Conservation (phyloP, 2,113 vertebrate genomes). For the Bucco capensis region DNA sequence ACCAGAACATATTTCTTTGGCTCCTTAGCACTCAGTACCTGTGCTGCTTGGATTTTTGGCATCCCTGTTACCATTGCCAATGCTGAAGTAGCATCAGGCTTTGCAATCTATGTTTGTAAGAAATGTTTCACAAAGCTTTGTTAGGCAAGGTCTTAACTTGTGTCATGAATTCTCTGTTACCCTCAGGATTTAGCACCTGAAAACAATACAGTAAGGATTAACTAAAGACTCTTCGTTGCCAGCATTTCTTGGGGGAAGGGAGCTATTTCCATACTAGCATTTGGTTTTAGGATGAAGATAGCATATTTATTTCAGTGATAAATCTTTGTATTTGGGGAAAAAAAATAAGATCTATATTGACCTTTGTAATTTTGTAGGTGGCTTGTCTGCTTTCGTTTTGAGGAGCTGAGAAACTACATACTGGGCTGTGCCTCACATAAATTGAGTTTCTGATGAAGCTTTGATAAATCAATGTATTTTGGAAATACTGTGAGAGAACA, state of each 20-base stretch:
- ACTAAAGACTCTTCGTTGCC: background rate
- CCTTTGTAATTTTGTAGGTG: background rate
- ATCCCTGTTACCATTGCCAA: accelerated
- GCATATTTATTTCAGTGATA: background rate
- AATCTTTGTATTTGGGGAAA: background rate
- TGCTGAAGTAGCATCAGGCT: background rate
- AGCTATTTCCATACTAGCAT: background rate
- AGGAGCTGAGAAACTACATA: background rate
- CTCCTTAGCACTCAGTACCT: background rate
- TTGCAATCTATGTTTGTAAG: background rate
- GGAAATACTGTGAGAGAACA: background rate
- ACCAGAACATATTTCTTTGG: background rate
- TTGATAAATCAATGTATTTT: background rate
- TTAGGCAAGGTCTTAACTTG: background rate
- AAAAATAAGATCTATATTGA: background rate
- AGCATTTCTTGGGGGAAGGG: background rate
- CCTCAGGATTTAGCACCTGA: background rate
- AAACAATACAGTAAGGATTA: background rate
- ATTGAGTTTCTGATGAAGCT: background rate
- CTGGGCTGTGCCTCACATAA: background rate
- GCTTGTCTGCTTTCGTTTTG: background rate
- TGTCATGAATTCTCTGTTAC: background rate
- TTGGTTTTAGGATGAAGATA: background rate
- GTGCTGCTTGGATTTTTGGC: background rate
- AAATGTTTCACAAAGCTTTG: background rate